A percentile compares a stretch with the other conserved stretches of the same genome.
Conservation (phyloP, 2,888 invertebrate genomes). For the Agonopterix arenella region DNA sequence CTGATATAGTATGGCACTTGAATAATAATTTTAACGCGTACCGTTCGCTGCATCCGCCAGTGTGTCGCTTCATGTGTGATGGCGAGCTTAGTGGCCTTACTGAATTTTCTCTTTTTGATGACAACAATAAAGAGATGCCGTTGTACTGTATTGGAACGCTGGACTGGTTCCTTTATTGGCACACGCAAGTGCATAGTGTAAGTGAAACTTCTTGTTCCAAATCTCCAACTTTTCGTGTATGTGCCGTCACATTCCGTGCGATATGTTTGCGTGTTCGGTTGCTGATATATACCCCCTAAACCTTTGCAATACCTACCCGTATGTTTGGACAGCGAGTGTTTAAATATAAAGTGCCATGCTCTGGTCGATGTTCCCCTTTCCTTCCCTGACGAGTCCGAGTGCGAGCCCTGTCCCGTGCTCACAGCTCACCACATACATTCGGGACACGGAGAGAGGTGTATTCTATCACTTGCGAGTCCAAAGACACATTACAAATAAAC, state of each 20-base stretch:
- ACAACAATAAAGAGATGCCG: conserved; percentile 52
- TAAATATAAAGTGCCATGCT: conserved; percentile 74
- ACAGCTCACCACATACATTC: conserved; percentile 29
- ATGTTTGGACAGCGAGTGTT: conserved; percentile 55
- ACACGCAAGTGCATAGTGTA: conserved; percentile 75
- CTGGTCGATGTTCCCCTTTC: conserved; percentile 64
- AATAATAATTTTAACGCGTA: conserved; percentile 53
- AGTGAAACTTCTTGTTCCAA: conserved; percentile 78
- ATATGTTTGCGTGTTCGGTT: conserved; percentile 71
- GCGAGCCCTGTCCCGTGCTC: conserved; percentile 29
- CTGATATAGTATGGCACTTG: conserved; percentile 71
- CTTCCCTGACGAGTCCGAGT: conserved; percentile 39
- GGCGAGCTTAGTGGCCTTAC: conserved; percentile 70
- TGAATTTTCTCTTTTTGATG: conserved; percentile 69
- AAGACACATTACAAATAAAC: conserved; percentile 33
- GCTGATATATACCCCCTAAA: conserved; percentile 55
- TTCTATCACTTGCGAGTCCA: conserved; percentile 55
- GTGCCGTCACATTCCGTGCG: conserved; percentile 65
- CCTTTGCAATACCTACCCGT: conserved; percentile 54
- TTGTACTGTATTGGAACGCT: conserved; percentile 61
- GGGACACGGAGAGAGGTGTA: conserved; percentile 51
- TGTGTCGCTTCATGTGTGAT: conserved; percentile 70
- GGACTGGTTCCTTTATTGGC: conserved; percentile 70
- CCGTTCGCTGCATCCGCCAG: conserved; percentile 62
- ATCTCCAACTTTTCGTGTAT: conserved; percentile 74